Base-by-base conservation (phyloP, 2,113 vertebrate species). In the Diphyllodes magnificus region DNA sequence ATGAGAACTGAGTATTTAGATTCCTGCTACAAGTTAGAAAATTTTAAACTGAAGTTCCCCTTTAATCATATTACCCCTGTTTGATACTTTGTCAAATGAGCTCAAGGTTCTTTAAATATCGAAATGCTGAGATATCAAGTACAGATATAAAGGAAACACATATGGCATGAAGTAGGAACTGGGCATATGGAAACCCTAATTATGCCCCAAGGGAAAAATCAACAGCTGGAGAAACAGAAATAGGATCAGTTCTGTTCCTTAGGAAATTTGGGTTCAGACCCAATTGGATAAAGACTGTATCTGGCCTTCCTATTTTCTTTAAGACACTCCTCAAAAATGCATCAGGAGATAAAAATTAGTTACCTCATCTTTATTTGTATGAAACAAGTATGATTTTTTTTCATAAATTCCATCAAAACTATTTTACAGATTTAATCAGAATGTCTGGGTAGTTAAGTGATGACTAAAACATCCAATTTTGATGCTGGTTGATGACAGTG, bases 171-270 rank as follows among this genome's bases (percentile, higher is more conserved):
- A 94, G 73, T 28, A 87, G 70, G 53, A 89, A 82, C 70, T 72
- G 65, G 87, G 92, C 90, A 88, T 95, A 96, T 89, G 83, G 81
- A 89, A 94, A 64, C 57, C 82, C 31, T 93, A 94, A 95, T 95
- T 95, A 95, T 15, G 47, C 87, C 82, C 61, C 39, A 86, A 94
- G 27, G 72, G 70, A 95, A 95, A 95, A 93, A 90, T 70, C 44
- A 96, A 93, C 82, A 93, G 85, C 73, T 93, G 90, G 87, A 94
- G 85, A 87, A 95, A 72, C 22, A 91, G 53, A 94, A 94, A 94
- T 90, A 75, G 33, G 44, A 75, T 82, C 53, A 84, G 30, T 66
- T 57, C 61, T 68, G 31, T 64, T 96, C 61, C 66, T 70, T 75
- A 35, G 15, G 27, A 96, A 95, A 82, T 31, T 40, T 35, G 24